These are phyloP conservation scores for Neolamprologus hecqui DNA, from an alignment of 2,113 vertebrate species.

Conservation along the genomic window DNA sequence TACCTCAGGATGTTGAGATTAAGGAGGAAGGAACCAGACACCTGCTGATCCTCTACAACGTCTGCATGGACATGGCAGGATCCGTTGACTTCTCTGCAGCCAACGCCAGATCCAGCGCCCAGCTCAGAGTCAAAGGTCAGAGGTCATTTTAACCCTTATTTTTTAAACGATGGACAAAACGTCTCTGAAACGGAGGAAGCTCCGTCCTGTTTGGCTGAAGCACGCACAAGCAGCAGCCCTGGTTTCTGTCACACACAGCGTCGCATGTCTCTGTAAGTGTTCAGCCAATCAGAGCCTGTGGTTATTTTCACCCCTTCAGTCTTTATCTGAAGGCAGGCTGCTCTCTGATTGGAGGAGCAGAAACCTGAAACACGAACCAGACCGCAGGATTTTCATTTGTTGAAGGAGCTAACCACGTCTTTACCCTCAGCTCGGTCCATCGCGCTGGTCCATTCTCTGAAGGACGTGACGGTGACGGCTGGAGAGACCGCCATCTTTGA, in stretches of 20 bases:
- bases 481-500: conserved; percentile 94
- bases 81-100: conserved; percentile 90
- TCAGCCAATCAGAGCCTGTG: conserved; percentile 68
- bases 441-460: conserved; percentile 81
- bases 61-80: conserved; percentile 86
- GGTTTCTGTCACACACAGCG: background rate
- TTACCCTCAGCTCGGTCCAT: conserved; percentile 84
- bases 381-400: conserved; percentile 22
- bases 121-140: conserved; percentile 86
- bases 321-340: conserved; percentile 75
- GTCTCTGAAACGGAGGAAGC: background rate
- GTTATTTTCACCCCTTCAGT: conserved; percentile 78
- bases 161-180: background rate
- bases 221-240: background rate
- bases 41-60: conserved; percentile 87
- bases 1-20: conserved; percentile 87
- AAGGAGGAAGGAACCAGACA: conserved; percentile 93
- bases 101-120: conserved; percentile 90
- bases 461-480: conserved; percentile 90
- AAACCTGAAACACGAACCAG: conserved; percentile 56
- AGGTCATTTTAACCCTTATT: background rate
- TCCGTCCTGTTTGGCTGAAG: background rate
- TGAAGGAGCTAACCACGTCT: conserved; percentile 40
- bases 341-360: conserved; percentile 63
- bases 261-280: background rate